Conservation (phyloP, 2,797 vertebrate species). For the Lemur catta region DNA sequence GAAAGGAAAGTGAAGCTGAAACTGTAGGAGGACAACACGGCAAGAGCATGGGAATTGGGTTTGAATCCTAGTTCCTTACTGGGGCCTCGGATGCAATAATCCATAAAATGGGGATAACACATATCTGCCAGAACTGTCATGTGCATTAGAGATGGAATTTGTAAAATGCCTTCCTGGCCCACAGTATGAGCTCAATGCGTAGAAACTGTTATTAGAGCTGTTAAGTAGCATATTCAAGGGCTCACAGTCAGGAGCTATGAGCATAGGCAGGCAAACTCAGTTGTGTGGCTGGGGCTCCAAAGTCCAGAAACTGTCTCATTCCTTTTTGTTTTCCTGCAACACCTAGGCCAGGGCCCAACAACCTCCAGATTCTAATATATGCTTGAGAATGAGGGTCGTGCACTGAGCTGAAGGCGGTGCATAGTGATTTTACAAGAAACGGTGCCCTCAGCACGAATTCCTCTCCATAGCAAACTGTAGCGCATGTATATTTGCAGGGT, state of each 20-base stretch:
- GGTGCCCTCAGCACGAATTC: background rate
- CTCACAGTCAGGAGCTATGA: background rate
- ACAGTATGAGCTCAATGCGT: background rate
- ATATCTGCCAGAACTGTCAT: background rate
- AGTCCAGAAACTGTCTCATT: background rate
- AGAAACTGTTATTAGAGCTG: background rate
- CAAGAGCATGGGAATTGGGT: background rate
- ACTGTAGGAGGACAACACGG: background rate
- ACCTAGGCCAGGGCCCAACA: background rate
- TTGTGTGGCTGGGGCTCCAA: background rate
- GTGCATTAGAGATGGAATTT: background rate
- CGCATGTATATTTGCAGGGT: fast-evolving
- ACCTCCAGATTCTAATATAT: background rate
- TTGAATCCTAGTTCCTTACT: background rate
- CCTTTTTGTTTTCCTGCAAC: background rate
- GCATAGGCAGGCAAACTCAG: background rate
- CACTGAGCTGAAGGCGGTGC: background rate
- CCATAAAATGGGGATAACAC: background rate
- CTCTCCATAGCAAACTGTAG: background rate
- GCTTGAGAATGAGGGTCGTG: background rate
- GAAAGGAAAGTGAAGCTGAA: background rate
- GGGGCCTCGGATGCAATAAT: background rate
- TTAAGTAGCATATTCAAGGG: background rate
- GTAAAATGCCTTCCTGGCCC: background rate
- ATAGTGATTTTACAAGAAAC: background rate